Evolutionary conservation across 2,888 invertebrate genomes (phyloP), one percentile per base, ranked within the genome.

Genomic region (Chromoteleia sp.): DNA sequence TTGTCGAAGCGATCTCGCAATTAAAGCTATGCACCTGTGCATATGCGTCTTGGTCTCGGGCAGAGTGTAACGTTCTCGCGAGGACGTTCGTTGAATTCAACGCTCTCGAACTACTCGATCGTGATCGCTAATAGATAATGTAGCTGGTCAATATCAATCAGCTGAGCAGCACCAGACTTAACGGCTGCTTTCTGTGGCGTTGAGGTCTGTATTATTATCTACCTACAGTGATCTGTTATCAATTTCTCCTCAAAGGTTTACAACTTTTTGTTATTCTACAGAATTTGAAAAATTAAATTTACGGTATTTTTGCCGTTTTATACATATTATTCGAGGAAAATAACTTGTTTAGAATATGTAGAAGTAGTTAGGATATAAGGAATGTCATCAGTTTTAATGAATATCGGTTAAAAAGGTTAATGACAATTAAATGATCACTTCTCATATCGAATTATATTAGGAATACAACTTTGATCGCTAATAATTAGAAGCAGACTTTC

Each of bases 111-210:
- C 81, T 75, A 74, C 61, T 76, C 74, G 83, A 86, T 86, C 86
- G 86, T 81, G 87, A 86, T 88, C 84, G 82, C 82, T 85, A 84
- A 81, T 79, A 83, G 86, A 86, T 84, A 83, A 85, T 83, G 78
- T 83, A 84, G 79, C 85, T 84, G 79, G 63, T 81, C 74, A 77
- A 78, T 81, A 82, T 83, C 82, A 74, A 80, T 81, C 83, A 83
- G 70, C 71, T 81, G 83, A 77, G 79, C 80, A 76, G 71, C 83
- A 75, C 50, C 67, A 12, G 65, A 81, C 21, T 74, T 67, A 52
- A 75, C 81, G 70, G 71, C 85, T 84, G 84, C 87, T 86, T 85
- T 86, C 86, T 87, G 84, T 83, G 67, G 36, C 74, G 58, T 61
- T 73, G 84, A 81, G 81, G 45, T 85, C 83, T 80, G 79, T 84